These are phyloP conservation scores for Muschampia plurimacula DNA, from an alignment of 2,888 invertebrate species.

Conservation along the genomic window DNA sequence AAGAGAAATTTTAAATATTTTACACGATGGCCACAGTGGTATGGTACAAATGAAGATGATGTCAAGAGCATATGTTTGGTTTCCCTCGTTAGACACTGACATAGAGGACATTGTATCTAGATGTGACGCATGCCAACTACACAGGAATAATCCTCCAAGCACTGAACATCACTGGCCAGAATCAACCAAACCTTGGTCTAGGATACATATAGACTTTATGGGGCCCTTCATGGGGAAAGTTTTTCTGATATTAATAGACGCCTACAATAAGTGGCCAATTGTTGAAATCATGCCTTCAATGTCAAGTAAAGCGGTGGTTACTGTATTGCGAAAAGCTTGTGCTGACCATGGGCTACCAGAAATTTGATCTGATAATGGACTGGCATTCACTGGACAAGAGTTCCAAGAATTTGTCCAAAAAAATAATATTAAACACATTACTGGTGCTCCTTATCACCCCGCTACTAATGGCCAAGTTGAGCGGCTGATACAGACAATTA, in stretches of 20 bases:
- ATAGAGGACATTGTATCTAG: slow-evolving; percentile 18
- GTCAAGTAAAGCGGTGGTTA: slow-evolving; percentile 35
- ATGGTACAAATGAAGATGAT: slow-evolving; percentile 42
- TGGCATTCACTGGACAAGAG: slow-evolving; percentile 41
- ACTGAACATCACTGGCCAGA: slow-evolving; percentile 38
- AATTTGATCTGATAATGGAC: slow-evolving; percentile 30
- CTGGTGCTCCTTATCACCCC: slow-evolving; percentile 42
- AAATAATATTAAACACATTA: slow-evolving; percentile 40
- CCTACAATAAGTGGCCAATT: slow-evolving; percentile 41
- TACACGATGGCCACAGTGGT: slow-evolving; percentile 41
- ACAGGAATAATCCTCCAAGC: slow-evolving; percentile 38
- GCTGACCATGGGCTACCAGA: slow-evolving; percentile 40
- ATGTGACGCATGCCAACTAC: slow-evolving; percentile 9
- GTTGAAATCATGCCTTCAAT: slow-evolving; percentile 34
- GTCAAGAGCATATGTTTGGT: slow-evolving; percentile 44
- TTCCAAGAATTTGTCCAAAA: slow-evolving; percentile 39
- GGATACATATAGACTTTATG: slow-evolving; percentile 42
- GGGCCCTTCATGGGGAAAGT: slow-evolving; percentile 41
- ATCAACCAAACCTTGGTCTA: slow-evolving; percentile 40
- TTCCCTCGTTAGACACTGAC: slow-evolving; percentile 40
- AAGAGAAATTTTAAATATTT: slow-evolving; percentile 26
- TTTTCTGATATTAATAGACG: slow-evolving; percentile 41
- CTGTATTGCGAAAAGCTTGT: slow-evolving; percentile 27
- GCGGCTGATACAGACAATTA: slow-evolving; percentile 44
- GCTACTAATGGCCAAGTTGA: slow-evolving; percentile 44